Evolutionary conservation across 2,888 invertebrate species (phyloP).

Genomic region (Lochmaea crataegi): DNA sequence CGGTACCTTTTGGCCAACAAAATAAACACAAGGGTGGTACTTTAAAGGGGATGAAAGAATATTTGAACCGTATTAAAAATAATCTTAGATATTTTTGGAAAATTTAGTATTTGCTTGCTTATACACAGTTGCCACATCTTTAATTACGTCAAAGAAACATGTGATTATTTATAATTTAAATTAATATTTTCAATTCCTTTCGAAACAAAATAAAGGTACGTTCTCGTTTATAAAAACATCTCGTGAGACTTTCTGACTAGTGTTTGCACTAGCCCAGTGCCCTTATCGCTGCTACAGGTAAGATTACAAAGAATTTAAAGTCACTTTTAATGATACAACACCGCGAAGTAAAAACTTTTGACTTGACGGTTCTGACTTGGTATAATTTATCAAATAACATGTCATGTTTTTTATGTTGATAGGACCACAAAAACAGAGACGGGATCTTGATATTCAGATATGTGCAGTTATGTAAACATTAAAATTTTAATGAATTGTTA

Average conservation of each 20-base stretch:
- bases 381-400: conserved; percentile 32
- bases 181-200: neutral
- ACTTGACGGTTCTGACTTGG: conserved; percentile 15
- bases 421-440: conserved; percentile 15
- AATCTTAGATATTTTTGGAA: too few relatives aligned
- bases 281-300: conserved; percentile 29
- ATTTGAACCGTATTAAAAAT: too few relatives aligned
- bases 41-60: too few relatives aligned
- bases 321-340: conserved; percentile 28
- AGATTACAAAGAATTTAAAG: conserved; percentile 24
- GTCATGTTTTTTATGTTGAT: conserved; percentile 16
- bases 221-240: neutral
- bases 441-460: conserved; percentile 12
- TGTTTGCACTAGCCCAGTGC: conserved; percentile 22
- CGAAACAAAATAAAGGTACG: neutral
- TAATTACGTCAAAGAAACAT: too few relatives aligned
- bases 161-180: neutral
- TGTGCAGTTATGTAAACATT: neutral
- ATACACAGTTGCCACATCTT: too few relatives aligned
- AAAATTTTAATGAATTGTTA: neutral
- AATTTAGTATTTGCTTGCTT: too few relatives aligned
- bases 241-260: neutral
- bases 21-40: too few relatives aligned
- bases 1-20: too few relatives aligned
- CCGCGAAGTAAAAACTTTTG: conserved; percentile 16